Base-by-base conservation (phyloP, 2,888 invertebrate species). In the Leptinotarsa haldemani region DNA sequence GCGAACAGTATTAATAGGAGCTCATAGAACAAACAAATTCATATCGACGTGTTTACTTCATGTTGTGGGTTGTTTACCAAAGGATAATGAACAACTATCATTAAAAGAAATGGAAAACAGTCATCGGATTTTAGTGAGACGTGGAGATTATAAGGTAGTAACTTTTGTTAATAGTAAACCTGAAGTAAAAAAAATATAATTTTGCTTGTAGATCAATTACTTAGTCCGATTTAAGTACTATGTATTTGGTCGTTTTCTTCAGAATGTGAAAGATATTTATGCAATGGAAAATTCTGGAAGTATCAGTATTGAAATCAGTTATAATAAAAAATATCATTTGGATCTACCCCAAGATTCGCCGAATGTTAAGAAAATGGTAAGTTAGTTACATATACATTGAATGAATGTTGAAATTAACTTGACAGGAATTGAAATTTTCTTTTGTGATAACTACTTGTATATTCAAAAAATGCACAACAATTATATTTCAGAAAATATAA, bases 1-100 rank as follows among this genome's bases (percentile, higher is more conserved):
- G 18, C 70, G 74, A 66, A 80, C 79, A 16, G 72, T 81, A 52
- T 46, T 81, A 46, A 16, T 80, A 56, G 81, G 80, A 25, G 71
- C 67, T 4, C 65, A 78, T 40, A 73, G 63, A 73, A 40, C 48
- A 25, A 66, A 46, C 13, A 70, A 71, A 22, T 48, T 68, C 22
- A 58, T 78, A 58, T 77, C 72, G 53, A 74, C 78, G 1, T 73
- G 73, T 68, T 48, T 70, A 12, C 65, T 81, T 4, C 70, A 77
- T 50, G 53, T 78, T 20, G 18, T 78, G 16, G 80, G 79, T 69
- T 74, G 61, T 48, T 73, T 76, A 25, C 69, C 74, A 61, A 75
- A 78, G 58, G 69, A 68, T 48, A 71, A 80, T 68, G 77, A 75
- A 66, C 61, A 69, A 40, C 66, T 76, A 25, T 75, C 74, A 47